phyloP scores from a whole-genome alignment of 92 coral and sea anemone genomes.

The Porites evermanni region DNA sequence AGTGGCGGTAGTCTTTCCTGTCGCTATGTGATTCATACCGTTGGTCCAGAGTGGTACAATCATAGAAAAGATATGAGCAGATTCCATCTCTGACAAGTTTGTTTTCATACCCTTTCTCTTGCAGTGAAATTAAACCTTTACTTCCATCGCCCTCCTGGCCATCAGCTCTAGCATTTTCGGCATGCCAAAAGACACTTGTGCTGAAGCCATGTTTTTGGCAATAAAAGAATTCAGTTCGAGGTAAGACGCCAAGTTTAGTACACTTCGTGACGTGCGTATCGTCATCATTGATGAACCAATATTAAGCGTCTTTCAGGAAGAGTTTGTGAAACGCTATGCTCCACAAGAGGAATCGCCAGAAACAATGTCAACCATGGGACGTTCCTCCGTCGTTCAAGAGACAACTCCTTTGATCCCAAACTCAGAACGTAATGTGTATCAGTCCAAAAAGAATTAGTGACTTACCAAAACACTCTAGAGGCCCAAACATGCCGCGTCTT shows the following conservation, averaged over 20 bases:
- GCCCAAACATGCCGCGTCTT: no score
- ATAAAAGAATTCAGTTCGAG: slow-evolving; percentile 53
- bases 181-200: slow-evolving; percentile 75
- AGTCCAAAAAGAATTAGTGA: no score
- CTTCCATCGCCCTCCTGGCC: slow-evolving; percentile 68
- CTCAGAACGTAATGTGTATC: no score
- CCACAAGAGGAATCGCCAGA: neutral
- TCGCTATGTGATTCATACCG: slow-evolving; percentile 32
- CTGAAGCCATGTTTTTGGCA: slow-evolving; percentile 69
- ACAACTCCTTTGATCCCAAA: no score
- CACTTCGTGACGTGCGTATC: slow-evolving; percentile 76
- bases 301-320: slow-evolving; percentile 57
- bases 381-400: no score
- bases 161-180: slow-evolving; percentile 90
- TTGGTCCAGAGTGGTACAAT: slow-evolving; percentile 58
- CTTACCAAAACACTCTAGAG: no score
- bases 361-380: neutral
- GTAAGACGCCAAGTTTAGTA: neutral
- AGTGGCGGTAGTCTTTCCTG: slow-evolving; percentile 56
- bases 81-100: slow-evolving; percentile 22
- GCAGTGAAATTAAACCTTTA: slow-evolving; percentile 8
- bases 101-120: slow-evolving; percentile 34
- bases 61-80: neutral
- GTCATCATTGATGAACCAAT: slow-evolving; percentile 80
- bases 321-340: slow-evolving; percentile 62